Base-by-base conservation (phyloP, 1,140 invertebrate species). In the Dinoponera quadriceps region DNA sequence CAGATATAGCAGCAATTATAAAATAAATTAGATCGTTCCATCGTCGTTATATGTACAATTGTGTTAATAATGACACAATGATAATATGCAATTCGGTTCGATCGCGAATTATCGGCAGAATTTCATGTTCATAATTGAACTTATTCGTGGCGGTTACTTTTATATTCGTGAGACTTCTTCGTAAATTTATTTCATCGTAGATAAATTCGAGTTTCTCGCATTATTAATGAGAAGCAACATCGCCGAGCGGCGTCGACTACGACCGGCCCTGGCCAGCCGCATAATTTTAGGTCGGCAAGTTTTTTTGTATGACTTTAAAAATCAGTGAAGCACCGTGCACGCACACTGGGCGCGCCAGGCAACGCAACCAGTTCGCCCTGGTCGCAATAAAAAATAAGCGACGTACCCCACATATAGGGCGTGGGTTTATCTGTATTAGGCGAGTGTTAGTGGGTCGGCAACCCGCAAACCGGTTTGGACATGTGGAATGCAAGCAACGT, bases 401-500 rank as follows among this genome's bases (percentile, higher is more conserved):
- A 82, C 86, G 85, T 88, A 90, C 72, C 66, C 83, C 72, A 77
- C 60, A 86, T 74, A 63, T 81, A 88, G 82, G 82, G 81, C 90
- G 69, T 88, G 80, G 87, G 91, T 86, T 89, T 91, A 90, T 92
- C 91, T 91, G 88, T 84, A 83, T 85, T 88, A 74, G 85, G 13
- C 57, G 55, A 84, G 81, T 89, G 88, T 86, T 85, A 90, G 89
- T 87, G 83, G 84, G 88, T 88, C 83, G 85, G 83, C 88, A 88
- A 85, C 88, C 81, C 83, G 83, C 85, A 91, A 92, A 92, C 91
- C 91, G 91, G 92, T 91, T 69, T 85, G 82, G 82, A 89, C 88
- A 89, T 84, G 81, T 90, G 89, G 89, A 90, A 91, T 92, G 88
- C 74, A 49, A 11, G 91, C 91, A 85, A 75, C 84, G 92, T 92